Evolutionary conservation across 2,113 vertebrate species (phyloP), one percentile per base, ranked within the genome.

Genomic region (Platycercus adscitus): DNA sequence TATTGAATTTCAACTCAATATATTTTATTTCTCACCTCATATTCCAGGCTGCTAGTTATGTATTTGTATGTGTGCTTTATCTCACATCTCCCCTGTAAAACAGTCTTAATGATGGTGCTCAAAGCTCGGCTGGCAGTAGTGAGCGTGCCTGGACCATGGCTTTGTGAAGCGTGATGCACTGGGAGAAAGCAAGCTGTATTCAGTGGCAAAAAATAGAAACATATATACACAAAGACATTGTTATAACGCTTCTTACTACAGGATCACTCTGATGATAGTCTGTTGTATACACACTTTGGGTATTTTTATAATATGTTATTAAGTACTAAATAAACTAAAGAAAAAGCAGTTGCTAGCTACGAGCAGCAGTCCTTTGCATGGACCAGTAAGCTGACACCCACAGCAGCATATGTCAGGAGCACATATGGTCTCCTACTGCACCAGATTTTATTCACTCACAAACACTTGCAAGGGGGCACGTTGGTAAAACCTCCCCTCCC

Each of bases 401-500:
- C 80, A 66, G 46, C 44, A 37, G 3, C 33, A 6, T 17, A 77
- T 56, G 56, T 65, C 81, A 89, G 65, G 87, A 88, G 66, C 81
- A 87, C 93, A 89, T 71, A 71, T 79, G 86, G 64, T 91, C 60
- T 89, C 33, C 43, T 60, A 63, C 46, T 61, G 56, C 39, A 76
- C 44, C 88, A 81, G 65, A 75, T 89, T 97, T 93, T 68, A 64
- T 61, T 81, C 91, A 39, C 60, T 77, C 76, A 60, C 71, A 73
- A 75, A 56, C 69, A 65, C 80, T 92, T 90, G 55, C 35, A 89
- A 78, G 17, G 49, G 46, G 39, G 11, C 35, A 33, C 11, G 24
- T 21, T 83, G 39, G 73, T 75, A 56, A 81, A 91, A 35, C 23
- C 39, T 86, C 47, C 35, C 39, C 61, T 83, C 47, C 44, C 47